Conservation (phyloP, 2,888 invertebrate genomes). For the Pollenia angustigena region DNA sequence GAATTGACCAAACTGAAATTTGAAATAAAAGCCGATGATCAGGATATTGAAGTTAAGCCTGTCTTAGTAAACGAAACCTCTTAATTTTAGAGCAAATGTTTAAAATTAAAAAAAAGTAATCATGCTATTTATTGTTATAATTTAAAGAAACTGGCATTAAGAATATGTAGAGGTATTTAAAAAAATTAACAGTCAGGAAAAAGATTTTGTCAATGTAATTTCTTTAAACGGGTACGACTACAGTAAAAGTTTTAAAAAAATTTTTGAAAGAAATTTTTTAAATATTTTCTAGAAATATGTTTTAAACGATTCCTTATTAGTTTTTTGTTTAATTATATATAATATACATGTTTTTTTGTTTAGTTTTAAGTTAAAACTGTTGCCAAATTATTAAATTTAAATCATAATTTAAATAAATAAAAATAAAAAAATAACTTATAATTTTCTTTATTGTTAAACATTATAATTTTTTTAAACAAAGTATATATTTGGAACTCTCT, state of each 20-base stretch:
- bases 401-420: slow-evolving; percentile 66
- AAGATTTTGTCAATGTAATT: not conserved
- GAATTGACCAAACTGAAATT: slow-evolving; percentile 82
- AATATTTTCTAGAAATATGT: slow-evolving; percentile 1
- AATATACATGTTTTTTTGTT: slow-evolving; percentile 66
- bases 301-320: slow-evolving; percentile 35
- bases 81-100: not conserved
- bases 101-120: not conserved
- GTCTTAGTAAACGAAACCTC: slow-evolving; percentile 73
- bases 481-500: no score
- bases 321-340: slow-evolving; percentile 57
- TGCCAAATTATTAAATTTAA: slow-evolving; percentile 78
- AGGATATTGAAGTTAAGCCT: slow-evolving; percentile 80
- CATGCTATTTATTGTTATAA: slow-evolving; percentile 31
- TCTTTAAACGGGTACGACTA: not conserved
- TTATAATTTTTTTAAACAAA: no score
- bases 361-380: slow-evolving; percentile 81
- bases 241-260: not conserved
- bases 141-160: slow-evolving; percentile 37
- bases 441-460: no score
- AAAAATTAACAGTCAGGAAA: not conserved
- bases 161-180: not conserved
- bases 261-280: not conserved
- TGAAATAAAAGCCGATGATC: slow-evolving; percentile 80
- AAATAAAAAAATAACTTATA: slow-evolving; percentile 8